Conservation (phyloP, 2,888 invertebrate species). For the Eugnorisma glareosa region DNA sequence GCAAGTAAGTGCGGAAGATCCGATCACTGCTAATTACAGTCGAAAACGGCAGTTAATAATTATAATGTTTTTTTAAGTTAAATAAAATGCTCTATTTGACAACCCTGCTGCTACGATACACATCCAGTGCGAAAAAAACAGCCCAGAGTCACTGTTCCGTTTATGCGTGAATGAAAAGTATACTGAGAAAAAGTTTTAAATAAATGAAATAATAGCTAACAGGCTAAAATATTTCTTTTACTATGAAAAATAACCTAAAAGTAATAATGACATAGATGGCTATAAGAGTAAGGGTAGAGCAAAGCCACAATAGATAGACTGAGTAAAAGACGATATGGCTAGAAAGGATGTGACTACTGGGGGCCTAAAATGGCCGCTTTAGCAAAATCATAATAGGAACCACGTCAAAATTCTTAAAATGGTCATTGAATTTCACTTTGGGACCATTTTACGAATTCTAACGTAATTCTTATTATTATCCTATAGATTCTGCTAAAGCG, state of each 20-base stretch:
- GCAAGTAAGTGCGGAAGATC: too few relatives aligned
- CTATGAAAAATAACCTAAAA: neutral
- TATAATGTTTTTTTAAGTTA: too few relatives aligned
- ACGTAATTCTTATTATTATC: too few relatives aligned
- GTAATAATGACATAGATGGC: neutral
- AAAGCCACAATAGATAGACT: neutral
- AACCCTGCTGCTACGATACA: slow-evolving; percentile 18
- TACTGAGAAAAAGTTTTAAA: neutral
- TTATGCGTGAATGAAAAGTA: neutral
- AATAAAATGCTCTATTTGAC: neutral
- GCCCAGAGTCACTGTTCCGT: neutral
- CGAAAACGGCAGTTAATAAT: neutral
- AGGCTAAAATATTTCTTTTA: neutral
- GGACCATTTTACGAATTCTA: too few relatives aligned
- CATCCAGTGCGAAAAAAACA: slow-evolving; percentile 25
- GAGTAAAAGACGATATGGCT: neutral
- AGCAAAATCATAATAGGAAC: too few relatives aligned
- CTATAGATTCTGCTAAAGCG: too few relatives aligned
- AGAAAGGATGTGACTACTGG: neutral
- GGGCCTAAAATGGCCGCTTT: too few relatives aligned
- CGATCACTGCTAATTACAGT: too few relatives aligned
- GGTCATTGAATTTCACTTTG: too few relatives aligned
- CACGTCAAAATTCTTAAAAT: too few relatives aligned
- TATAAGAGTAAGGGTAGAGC: neutral
- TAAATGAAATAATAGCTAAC: neutral